A percentile compares a stretch with the other conserved stretches of the same genome.
phyloP scores from a whole-genome alignment of 2,888 invertebrate genomes.

The Seira musarum region DNA sequence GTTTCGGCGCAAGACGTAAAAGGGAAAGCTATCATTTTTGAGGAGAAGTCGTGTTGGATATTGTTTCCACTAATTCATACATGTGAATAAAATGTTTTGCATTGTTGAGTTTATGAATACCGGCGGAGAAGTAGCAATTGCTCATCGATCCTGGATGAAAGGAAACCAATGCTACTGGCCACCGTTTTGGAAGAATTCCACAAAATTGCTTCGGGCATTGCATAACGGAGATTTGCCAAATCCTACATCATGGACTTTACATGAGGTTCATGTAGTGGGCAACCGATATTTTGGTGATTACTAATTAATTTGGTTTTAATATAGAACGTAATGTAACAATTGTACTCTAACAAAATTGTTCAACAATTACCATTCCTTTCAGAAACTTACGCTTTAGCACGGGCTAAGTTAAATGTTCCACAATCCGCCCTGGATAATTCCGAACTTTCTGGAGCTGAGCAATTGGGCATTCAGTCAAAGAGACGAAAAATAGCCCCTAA shows the following conservation, averaged over 20 bases:
- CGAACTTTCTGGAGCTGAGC: slow-evolving; percentile 11
- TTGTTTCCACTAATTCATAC: too few species aligned
- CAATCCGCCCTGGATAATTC: background rate
- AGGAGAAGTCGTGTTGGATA: too few species aligned
- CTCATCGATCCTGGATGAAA: slow-evolving; percentile 10
- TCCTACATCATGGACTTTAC: background rate
- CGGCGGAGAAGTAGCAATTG: background rate
- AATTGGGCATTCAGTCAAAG: background rate
- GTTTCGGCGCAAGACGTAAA: background rate
- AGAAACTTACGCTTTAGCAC: slow-evolving; percentile 10
- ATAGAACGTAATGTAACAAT: background rate
- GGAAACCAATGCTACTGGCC: slow-evolving; percentile 30
- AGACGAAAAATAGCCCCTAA: background rate
- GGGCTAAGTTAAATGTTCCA: background rate
- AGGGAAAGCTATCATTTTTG: background rate
- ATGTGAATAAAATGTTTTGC: slow-evolving; percentile 1
- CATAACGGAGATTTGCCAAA: background rate
- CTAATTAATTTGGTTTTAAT: slow-evolving; percentile 9
- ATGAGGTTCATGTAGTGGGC: slow-evolving; percentile 23
- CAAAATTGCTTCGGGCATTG: background rate
- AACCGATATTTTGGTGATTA: slow-evolving; percentile 9
- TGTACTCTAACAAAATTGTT: background rate
- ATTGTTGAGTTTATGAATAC: slow-evolving; percentile 22
- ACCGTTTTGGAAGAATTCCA: slow-evolving; percentile 21
- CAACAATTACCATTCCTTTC: background rate